Evolutionary conservation across 2,113 vertebrate species (phyloP).

Genomic region (Rana temporaria): DNA sequence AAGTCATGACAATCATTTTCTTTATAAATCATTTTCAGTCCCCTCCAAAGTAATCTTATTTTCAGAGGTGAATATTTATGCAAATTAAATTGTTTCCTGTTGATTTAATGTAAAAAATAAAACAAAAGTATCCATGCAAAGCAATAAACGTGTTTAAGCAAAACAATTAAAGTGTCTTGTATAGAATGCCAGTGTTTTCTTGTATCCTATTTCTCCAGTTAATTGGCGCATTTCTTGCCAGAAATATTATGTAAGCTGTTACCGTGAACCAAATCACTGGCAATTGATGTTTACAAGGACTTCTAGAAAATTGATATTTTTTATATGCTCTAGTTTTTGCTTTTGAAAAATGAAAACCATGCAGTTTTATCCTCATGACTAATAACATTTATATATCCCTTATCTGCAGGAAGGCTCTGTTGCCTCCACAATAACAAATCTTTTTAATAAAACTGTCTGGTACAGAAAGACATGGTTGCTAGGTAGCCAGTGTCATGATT

Average conservation of each 20-base stretch:
- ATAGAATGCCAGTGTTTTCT: constrained; percentile 19
- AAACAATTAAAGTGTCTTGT: constrained; percentile 14
- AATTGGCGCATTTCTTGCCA: constrained; percentile 38
- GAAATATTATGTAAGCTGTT: constrained; percentile 47
- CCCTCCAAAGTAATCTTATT: background rate
- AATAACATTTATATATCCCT: constrained; percentile 57
- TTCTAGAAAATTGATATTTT: constrained; percentile 56
- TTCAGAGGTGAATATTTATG: background rate
- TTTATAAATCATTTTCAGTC: background rate
- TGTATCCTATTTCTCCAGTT: background rate
- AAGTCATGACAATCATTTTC: background rate
- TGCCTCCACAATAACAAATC: constrained; percentile 56
- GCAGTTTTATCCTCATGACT: constrained; percentile 57
- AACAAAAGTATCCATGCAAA: constrained; percentile 5
- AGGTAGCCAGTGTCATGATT: constrained; percentile 69
- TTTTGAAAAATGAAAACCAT: constrained; percentile 57
- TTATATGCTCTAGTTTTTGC: constrained; percentile 55
- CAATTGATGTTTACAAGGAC: constrained; percentile 55
- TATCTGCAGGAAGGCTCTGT: constrained; percentile 55
- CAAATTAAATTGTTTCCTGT: background rate
- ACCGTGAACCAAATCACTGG: constrained; percentile 46
- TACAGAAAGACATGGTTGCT: constrained; percentile 70
- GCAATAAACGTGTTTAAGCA: constrained; percentile 1
- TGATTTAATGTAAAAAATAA: background rate
- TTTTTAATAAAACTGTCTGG: constrained; percentile 66